Base-by-base conservation (phyloP, 2,888 invertebrate genomes). In the Girardia tigrina region DNA sequence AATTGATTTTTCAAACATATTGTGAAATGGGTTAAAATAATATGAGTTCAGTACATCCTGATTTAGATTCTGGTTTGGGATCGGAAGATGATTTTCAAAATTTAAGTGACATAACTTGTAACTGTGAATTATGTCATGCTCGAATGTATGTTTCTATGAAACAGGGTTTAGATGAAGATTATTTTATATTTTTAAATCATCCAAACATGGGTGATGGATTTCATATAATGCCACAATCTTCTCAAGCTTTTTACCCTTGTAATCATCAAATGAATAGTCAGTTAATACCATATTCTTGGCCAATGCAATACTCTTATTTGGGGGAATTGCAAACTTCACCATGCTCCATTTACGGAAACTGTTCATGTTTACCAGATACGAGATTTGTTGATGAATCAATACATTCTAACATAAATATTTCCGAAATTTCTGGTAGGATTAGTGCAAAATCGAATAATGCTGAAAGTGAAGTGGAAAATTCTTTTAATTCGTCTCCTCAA, bases 71-170 rank as follows among this genome's bases (percentile, higher is more conserved):
- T 56, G 74, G 74, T 42, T 56, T 74, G 27, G 74, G 74, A 74
- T 74, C 74, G 8, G 74, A 74, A 26, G 74, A 74, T 20, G 74
- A 74, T 29, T 74, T 74, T 74, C 74, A 74, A 56, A 56, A 23
- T 23, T 69, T 26, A 28, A 42, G 26, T 56, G 74, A 74, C 20
- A 26, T 74, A n/a, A 69, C 74, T 23, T 75, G 75, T 73, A 70
- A 75, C n/a, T 75, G 75, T 27, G 75, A 75, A 27, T 26, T 75
- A n/a, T 75, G 75, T 73, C 75, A 75, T 28, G 75, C 75, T 26
- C 27, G 75, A 70, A 70, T 75, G 75, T 75, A 75, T 71, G 71
- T 75, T 20, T 70, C 70, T 16, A 75, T 75, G 75, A 75, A 75
- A 75, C 70, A 75, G 28, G 71, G 75, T 6, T 20, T 75, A 26